phyloP scores from a whole-genome alignment of 2,797 vertebrate species.

The Sebastes aleutianus region DNA sequence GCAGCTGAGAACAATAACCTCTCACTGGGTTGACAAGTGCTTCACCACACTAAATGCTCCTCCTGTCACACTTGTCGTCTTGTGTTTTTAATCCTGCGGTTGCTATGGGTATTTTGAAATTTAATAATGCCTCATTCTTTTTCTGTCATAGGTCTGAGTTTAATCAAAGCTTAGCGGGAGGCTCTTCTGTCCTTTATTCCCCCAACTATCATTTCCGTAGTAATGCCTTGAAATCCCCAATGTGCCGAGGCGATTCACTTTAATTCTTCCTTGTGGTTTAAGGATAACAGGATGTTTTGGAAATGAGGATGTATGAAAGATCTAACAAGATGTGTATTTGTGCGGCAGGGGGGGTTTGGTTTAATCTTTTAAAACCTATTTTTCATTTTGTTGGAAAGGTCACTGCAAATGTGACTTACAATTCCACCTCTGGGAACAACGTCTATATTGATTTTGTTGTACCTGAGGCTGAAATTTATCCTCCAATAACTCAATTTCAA shows the following conservation, averaged over 20 bases:
- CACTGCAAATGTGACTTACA: not conserved
- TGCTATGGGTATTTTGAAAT: conserved; percentile 23
- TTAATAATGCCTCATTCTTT: conserved; percentile 21
- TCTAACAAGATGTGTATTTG: not conserved
- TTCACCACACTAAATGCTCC: not conserved
- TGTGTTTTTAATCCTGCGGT: conserved; percentile 21
- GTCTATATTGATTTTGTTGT: not conserved
- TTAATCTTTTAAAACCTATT: not conserved
- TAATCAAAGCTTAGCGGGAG: conserved; percentile 34
- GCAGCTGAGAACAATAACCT: conserved; percentile 6
- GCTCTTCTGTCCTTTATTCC: conserved; percentile 29
- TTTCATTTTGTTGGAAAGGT: not conserved
- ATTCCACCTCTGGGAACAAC: not conserved
- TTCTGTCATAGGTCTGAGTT: conserved; percentile 21
- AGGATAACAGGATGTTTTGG: conserved; percentile 34
- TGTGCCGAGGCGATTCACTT: conserved; percentile 20
- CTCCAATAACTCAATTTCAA: not conserved
- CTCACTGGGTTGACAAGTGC: not conserved
- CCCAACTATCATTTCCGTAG: conserved; percentile 1
- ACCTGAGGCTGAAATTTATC: not conserved
- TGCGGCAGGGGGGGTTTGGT: not conserved
- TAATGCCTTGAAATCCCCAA: conserved; percentile 30
- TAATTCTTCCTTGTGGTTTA: conserved; percentile 40
- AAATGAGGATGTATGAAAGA: not conserved
- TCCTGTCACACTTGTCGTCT: not conserved